Percentiles rank a stretch among this genome's conserved stretches.
These are phyloP conservation scores for Ammodytes marinus DNA, from an alignment of 2,113 vertebrate species.

Conservation along the genomic window DNA sequence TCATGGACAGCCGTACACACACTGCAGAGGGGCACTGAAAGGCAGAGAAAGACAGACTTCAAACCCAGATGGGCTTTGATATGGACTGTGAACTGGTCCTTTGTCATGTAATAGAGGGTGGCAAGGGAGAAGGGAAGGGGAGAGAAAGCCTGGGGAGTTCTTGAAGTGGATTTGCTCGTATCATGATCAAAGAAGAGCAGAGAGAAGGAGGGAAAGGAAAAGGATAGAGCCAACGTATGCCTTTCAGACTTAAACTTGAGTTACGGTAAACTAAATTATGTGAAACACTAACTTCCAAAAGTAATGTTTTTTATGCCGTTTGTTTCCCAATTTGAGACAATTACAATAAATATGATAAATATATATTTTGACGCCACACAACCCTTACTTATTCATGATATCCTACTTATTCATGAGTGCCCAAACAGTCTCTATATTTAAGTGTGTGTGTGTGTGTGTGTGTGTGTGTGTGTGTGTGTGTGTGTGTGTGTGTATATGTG, in stretches of 20 bases:
- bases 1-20: constrained; percentile 42
- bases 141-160: constrained; percentile 52
- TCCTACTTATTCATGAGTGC: not conserved
- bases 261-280: constrained; percentile 13
- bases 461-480: constrained; percentile 27
- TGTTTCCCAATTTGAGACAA: too few relatives aligned
- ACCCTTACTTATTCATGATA: too few relatives aligned
- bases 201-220: constrained; percentile 30
- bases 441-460: not conserved
- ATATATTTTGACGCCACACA: not conserved
- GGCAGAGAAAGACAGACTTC: constrained; percentile 65
- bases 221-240: constrained; percentile 25
- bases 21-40: constrained; percentile 65
- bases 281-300: not conserved
- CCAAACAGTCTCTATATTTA: not conserved
- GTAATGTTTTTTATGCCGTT: not conserved
- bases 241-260: constrained; percentile 59
- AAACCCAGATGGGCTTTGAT: constrained; percentile 73
- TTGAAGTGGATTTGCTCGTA: constrained; percentile 51
- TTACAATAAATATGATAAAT: not conserved
- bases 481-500: constrained; percentile 21
- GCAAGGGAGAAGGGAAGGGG: constrained; percentile 39
- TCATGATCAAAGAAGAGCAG: constrained; percentile 54
- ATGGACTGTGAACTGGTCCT: constrained; percentile 71
- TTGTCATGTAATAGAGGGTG: constrained; percentile 68